A percentile compares a stretch with the other conserved stretches of the same genome.
phyloP scores from a whole-genome alignment of 2,113 vertebrate genomes.

The Lagenorhynchus albirostris region DNA sequence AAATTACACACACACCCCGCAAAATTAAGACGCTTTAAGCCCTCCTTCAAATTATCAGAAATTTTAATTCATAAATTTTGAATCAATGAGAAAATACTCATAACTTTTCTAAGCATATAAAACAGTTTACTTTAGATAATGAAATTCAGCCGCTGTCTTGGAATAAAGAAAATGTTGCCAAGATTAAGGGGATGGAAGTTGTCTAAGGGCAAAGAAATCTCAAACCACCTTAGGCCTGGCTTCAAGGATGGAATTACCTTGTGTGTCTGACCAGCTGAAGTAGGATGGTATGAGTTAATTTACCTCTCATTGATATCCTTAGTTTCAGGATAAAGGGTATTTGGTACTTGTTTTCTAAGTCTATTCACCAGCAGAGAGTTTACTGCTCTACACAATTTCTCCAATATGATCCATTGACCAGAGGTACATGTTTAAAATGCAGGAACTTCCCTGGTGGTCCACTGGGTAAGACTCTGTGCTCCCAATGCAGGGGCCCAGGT shows the following conservation, averaged over 20 bases:
- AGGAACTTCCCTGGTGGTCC: not conserved
- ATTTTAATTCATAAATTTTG: constrained; percentile 23
- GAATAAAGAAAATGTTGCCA: not conserved
- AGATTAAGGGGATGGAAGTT: not conserved
- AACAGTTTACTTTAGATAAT: not conserved
- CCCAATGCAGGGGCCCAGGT: too few relatives aligned
- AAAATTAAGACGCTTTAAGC: not conserved
- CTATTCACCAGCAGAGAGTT: not conserved
- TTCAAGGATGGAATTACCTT: not conserved
- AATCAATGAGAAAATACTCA: not conserved
- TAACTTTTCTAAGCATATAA: constrained; percentile 7
- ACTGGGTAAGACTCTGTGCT: too few relatives aligned
- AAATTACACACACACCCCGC: not conserved
- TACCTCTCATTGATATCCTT: not conserved
- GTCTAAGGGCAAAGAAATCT: not conserved
- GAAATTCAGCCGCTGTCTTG: not conserved
- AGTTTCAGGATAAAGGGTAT: not conserved
- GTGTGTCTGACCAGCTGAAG: not conserved
- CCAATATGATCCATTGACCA: not conserved
- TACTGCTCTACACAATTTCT: not conserved
- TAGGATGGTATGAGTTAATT: not conserved
- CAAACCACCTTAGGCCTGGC: not conserved
- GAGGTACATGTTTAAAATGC: not conserved
- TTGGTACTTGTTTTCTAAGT: constrained; percentile 12
- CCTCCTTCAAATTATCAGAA: constrained; percentile 29